Evolutionary conservation across 2,113 vertebrate species (phyloP).

Genomic region (Epinephelus moara): DNA sequence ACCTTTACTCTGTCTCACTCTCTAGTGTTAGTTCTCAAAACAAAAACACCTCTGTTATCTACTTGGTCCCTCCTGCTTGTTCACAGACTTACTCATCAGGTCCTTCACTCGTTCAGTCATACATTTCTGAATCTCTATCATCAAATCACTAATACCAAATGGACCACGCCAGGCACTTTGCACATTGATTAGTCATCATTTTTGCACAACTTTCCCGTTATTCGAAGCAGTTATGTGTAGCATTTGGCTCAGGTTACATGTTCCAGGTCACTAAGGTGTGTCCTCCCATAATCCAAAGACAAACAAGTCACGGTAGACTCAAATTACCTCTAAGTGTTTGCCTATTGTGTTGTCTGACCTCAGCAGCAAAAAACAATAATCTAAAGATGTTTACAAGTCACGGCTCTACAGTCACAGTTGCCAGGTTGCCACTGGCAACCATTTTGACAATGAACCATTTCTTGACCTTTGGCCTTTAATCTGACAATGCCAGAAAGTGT

Average conservation of each 20-base stretch:
- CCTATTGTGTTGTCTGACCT: slow-evolving; percentile 2
- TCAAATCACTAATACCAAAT: not conserved
- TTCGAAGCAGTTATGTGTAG: not conserved
- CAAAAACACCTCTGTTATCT: slow-evolving; percentile 9
- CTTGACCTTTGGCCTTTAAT: no score
- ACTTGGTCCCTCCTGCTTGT: not conserved
- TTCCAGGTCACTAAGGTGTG: not conserved
- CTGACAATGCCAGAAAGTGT: no score
- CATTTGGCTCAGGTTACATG: not conserved
- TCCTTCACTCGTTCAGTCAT: rapidly evolving
- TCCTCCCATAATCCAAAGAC: slow-evolving; percentile 1
- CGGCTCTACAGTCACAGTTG: no score
- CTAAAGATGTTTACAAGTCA: not conserved
- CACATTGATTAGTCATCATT: not conserved
- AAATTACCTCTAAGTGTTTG: not conserved
- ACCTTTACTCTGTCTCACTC: slow-evolving; percentile 6
- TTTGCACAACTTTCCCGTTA: not conserved
- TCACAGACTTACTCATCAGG: not conserved
- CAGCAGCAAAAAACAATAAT: not conserved
- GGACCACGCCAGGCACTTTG: not conserved
- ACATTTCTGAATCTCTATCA: not conserved
- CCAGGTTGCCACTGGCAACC: no score
- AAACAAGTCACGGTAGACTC: not conserved
- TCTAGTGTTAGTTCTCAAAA: not conserved
- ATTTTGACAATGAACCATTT: no score